These are phyloP conservation scores for Tinea semifulvella DNA, from an alignment of 2,888 invertebrate genomes.

Conservation along the genomic window DNA sequence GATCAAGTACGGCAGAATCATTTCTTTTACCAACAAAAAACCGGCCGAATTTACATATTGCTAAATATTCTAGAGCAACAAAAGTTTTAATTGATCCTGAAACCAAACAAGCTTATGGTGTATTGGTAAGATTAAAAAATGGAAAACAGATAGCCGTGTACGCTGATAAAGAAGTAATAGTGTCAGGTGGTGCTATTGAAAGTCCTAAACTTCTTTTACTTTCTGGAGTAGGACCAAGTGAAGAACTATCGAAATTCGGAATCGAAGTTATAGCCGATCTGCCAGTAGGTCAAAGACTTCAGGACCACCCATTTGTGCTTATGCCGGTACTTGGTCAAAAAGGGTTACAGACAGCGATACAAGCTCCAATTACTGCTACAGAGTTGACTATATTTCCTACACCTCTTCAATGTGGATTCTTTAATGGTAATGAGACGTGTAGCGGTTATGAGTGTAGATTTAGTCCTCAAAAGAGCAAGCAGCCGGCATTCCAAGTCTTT, in stretches of 20 bases:
- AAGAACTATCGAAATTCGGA: constrained; percentile 65
- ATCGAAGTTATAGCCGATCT: constrained; percentile 76
- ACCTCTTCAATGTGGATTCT: neutral
- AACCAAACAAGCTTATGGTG: constrained; percentile 66
- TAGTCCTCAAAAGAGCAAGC: neutral
- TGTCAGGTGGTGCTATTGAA: constrained; percentile 84
- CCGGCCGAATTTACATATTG: constrained; percentile 75
- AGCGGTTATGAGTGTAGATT: neutral
- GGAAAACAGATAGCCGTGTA: constrained; percentile 68
- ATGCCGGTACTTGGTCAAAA: constrained; percentile 16
- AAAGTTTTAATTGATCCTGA: constrained; percentile 63
- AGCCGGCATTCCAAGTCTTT: neutral
- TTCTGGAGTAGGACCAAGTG: constrained; percentile 77
- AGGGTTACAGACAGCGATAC: neutral
- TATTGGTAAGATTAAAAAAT: constrained; percentile 71
- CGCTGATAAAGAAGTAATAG: constrained; percentile 79
- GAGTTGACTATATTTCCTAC: neutral
- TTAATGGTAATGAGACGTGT: neutral
- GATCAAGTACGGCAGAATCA: constrained; percentile 24
- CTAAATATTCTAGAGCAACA: constrained; percentile 75
- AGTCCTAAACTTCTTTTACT: constrained; percentile 88
- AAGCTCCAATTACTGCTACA: neutral
- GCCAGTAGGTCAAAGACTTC: constrained; percentile 79
- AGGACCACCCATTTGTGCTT: constrained; percentile 65
- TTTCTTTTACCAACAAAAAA: constrained; percentile 25